phyloP scores from a whole-genome alignment of 2,113 vertebrate species.

The Sitta europaea region DNA sequence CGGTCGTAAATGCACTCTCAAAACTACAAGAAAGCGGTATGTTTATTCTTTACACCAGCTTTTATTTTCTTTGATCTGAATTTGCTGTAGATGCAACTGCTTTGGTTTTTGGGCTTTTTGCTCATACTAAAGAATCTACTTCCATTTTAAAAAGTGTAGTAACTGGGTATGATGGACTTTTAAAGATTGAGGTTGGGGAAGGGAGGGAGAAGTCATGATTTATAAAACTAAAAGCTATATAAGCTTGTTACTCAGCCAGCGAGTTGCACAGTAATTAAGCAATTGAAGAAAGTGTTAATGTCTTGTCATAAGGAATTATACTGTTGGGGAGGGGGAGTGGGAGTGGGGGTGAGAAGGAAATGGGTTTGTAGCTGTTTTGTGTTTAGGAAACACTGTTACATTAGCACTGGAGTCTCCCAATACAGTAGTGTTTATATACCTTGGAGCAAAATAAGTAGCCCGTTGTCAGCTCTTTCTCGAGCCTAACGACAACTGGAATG shows the following conservation, averaged over 20 bases:
- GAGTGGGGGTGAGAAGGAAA: neutral
- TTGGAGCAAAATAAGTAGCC: neutral
- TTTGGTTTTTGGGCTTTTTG: conserved; percentile 70
- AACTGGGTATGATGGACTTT: conserved; percentile 44
- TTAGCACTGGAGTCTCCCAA: neutral
- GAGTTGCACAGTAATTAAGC: conserved; percentile 41
- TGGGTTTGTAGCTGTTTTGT: conserved; percentile 11
- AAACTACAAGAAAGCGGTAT: conserved; percentile 96
- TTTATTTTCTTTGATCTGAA: conserved; percentile 79
- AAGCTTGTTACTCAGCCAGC: neutral
- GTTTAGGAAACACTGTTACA: neutral
- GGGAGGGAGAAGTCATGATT: neutral
- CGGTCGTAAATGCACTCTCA: conserved; percentile 90
- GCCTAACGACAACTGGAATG: neutral
- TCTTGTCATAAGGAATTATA: neutral
- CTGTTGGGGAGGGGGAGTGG: neutral
- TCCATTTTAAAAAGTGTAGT: neutral
- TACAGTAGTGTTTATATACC: neutral
- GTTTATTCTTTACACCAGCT: conserved; percentile 91
- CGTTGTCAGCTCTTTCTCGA: neutral
- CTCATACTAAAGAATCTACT: conserved; percentile 61
- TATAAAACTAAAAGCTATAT: neutral
- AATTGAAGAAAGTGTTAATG: neutral
- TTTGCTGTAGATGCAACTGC: conserved; percentile 80
- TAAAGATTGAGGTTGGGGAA: neutral